A percentile compares a stretch with the other conserved stretches of the same genome.
Conservation (phyloP, 2,888 invertebrate species). For the Noctuana brunneofusca region DNA sequence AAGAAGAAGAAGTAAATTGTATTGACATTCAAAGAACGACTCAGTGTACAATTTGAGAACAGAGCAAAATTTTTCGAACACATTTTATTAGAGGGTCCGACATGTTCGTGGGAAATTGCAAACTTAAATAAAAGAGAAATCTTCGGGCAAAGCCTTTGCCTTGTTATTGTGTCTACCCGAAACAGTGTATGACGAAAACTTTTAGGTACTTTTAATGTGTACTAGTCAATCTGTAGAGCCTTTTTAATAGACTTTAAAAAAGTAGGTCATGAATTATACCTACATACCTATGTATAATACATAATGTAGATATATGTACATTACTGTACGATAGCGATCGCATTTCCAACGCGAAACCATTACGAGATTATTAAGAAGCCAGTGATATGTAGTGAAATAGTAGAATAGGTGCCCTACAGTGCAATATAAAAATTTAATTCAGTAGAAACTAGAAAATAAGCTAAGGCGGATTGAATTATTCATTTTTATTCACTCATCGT, state of each 20-base stretch:
- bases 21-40: slow-evolving; percentile 16
- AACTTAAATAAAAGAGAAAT: slow-evolving; percentile 12
- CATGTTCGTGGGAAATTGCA: slow-evolving; percentile 2
- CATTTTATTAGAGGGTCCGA: slow-evolving; percentile 11
- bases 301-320: no score
- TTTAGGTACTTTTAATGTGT: neutral
- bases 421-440: neutral
- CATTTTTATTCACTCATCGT: slow-evolving; percentile 7
- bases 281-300: no score
- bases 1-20: slow-evolving; percentile 5
- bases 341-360: no score
- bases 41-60: slow-evolving; percentile 10
- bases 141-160: slow-evolving; percentile 1
- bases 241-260: neutral
- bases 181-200: neutral
- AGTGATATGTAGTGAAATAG: no score
- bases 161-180: neutral
- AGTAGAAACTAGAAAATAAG: slow-evolving; percentile 4
- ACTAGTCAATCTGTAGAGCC: no score
- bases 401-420: no score
- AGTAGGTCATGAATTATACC: no score
- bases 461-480: slow-evolving; percentile 7
- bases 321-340: no score
- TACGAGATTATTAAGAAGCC: no score
- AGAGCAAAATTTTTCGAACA: slow-evolving; percentile 10